These are phyloP conservation scores for Dissostichus mawsoni DNA, from an alignment of 2,113 vertebrate species.

Conservation along the genomic window DNA sequence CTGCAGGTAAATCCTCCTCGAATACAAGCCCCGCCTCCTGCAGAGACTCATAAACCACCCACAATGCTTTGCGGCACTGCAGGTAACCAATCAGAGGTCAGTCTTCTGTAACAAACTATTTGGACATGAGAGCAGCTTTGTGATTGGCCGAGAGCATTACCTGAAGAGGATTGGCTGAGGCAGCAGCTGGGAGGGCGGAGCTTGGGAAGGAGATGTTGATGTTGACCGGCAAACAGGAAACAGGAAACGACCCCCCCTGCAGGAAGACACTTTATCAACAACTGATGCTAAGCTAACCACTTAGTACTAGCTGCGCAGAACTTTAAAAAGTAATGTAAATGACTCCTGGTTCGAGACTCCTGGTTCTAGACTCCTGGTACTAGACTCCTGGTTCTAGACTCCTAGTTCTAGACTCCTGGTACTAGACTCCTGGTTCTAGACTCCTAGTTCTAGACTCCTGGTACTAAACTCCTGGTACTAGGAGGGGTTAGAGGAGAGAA, in stretches of 20 bases:
- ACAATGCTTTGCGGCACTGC: slow-evolving; percentile 50
- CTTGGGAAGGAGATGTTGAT: slow-evolving; percentile 43
- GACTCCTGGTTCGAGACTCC: too few relatives aligned
- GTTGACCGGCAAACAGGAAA: slow-evolving; percentile 13
- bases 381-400: too few relatives aligned
- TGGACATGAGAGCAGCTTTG: neutral
- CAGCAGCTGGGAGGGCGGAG: slow-evolving; percentile 6
- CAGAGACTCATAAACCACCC: slow-evolving; percentile 47
- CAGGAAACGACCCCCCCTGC: slow-evolving; percentile 37
- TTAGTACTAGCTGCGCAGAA: too few relatives aligned
- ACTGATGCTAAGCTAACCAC: neutral
- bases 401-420: too few relatives aligned
- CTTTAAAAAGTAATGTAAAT: too few relatives aligned
- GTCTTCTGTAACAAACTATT: neutral
- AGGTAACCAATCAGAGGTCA: slow-evolving; percentile 35
- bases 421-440: too few relatives aligned
- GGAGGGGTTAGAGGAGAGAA: too few relatives aligned
- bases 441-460: too few relatives aligned
- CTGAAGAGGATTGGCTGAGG: slow-evolving; percentile 1
- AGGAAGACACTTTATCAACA: slow-evolving; percentile 5
- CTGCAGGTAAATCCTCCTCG: neutral
- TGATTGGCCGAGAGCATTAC: slow-evolving; percentile 48
- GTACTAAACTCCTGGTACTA: too few relatives aligned
- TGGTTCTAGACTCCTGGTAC: too few relatives aligned
- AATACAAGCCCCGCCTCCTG: neutral